phyloP scores from a whole-genome alignment of 2,888 invertebrate genomes.

The Philaethria dido region DNA sequence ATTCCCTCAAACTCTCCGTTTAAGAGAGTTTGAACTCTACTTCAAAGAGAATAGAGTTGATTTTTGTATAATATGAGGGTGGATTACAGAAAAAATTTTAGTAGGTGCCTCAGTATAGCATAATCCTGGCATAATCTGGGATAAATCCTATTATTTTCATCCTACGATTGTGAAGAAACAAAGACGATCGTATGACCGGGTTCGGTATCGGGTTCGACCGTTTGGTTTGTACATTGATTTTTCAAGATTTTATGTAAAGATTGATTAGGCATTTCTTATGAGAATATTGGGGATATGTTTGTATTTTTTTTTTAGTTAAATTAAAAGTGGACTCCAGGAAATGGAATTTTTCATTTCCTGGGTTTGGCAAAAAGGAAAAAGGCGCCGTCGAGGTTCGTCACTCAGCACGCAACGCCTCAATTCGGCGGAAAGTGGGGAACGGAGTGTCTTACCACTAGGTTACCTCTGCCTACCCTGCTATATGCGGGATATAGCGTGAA shows the following conservation, averaged over 20 bases:
- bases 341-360: too few species aligned
- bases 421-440: too few species aligned
- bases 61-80: slow-evolving; percentile 19
- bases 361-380: too few species aligned
- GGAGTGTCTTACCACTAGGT: too few species aligned
- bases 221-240: slow-evolving; percentile 54
- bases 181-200: slow-evolving; percentile 48
- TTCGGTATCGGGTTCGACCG: slow-evolving; percentile 50
- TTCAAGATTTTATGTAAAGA: slow-evolving; percentile 57
- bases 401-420: too few species aligned
- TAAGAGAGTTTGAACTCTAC: slow-evolving; percentile 50
- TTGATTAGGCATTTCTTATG: slow-evolving; percentile 1
- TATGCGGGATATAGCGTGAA: too few species aligned
- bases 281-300: background rate
- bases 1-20: slow-evolving; percentile 55
- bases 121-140: slow-evolving; percentile 82
- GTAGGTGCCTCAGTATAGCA: slow-evolving; percentile 69
- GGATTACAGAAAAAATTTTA: slow-evolving; percentile 65
- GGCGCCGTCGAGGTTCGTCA: too few species aligned
- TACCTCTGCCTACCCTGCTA: too few species aligned
- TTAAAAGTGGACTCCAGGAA: too few species aligned
- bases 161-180: slow-evolving; percentile 59
- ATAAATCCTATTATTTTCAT: slow-evolving; percentile 82
- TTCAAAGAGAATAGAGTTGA: background rate
- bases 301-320: background rate